phyloP scores from a whole-genome alignment of 2,888 invertebrate species.

The Rhogogaster chlorosoma region DNA sequence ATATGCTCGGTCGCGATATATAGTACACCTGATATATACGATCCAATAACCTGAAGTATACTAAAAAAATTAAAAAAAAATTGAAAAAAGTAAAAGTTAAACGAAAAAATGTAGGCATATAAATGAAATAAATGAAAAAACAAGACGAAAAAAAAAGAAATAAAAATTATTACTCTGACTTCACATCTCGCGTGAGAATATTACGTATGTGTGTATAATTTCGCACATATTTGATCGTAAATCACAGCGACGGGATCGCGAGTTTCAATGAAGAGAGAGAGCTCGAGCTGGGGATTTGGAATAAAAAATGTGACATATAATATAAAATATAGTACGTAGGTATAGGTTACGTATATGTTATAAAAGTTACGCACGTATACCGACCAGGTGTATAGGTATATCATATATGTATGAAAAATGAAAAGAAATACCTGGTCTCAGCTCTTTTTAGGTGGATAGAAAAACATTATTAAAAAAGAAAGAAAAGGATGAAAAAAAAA shows the following conservation, averaged over 20 bases:
- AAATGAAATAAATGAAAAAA: background rate
- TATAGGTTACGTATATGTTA: background rate
- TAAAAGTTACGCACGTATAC: background rate
- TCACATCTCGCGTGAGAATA: background rate
- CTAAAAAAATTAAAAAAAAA: too few species aligned
- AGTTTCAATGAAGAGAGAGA: slow-evolving; percentile 7
- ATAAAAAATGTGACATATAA: slow-evolving; percentile 16
- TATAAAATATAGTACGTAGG: background rate
- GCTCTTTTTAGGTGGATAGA: too few species aligned
- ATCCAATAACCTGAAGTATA: too few species aligned
- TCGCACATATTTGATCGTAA: background rate
- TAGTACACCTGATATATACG: too few species aligned
- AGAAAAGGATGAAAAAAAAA: background rate
- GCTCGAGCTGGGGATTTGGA: background rate
- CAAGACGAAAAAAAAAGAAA: background rate
- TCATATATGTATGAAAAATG: background rate
- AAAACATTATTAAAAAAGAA: background rate
- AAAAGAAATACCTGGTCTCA: background rate
- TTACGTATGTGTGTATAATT: background rate
- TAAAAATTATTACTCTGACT: background rate
- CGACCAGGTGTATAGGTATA: background rate
- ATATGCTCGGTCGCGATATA: too few species aligned
- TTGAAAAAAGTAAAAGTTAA: background rate
- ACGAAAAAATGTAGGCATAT: background rate
- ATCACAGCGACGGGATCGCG: background rate